These are phyloP conservation scores for Callitettix versicolor DNA, from an alignment of 1,140 invertebrate genomes.

Conservation along the genomic window DNA sequence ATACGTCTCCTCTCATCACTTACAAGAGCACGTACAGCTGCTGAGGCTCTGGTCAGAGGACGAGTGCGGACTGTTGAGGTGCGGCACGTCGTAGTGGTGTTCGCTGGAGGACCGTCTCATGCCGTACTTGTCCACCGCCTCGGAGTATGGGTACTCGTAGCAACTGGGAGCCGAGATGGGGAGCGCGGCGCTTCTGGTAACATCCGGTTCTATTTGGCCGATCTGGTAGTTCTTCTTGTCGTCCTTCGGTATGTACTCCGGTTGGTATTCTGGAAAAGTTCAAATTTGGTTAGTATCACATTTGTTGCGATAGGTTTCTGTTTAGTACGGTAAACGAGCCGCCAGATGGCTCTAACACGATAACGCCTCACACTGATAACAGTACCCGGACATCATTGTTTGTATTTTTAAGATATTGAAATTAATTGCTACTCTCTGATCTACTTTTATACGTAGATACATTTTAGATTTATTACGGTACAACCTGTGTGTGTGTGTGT, in stretches of 20 bases:
- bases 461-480: no score
- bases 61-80: background rate
- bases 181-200: constrained; percentile 58
- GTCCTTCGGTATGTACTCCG: constrained; percentile 74
- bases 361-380: no score
- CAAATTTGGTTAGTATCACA: no score
- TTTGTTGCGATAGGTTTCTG: no score
- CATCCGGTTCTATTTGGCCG: constrained; percentile 65
- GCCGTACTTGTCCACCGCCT: constrained; percentile 35
- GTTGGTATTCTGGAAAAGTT: constrained; percentile 77
- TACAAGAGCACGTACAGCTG: constrained; percentile 40
- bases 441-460: no score
- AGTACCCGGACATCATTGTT: no score
- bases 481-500: no score
- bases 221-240: constrained; percentile 60
- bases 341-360: no score
- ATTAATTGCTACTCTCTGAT: no score
- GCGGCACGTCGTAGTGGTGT: constrained; percentile 2
- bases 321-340: no score
- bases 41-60: constrained; percentile 34
- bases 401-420: no score
- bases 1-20: constrained; percentile 20
- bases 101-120: no score
- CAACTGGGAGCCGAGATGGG: constrained; percentile 29
- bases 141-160: constrained; percentile 42